Evolutionary conservation across 2,113 vertebrate species (phyloP), one percentile per base, ranked within the genome.

Genomic region (Phyllopteryx taeniolatus): DNA sequence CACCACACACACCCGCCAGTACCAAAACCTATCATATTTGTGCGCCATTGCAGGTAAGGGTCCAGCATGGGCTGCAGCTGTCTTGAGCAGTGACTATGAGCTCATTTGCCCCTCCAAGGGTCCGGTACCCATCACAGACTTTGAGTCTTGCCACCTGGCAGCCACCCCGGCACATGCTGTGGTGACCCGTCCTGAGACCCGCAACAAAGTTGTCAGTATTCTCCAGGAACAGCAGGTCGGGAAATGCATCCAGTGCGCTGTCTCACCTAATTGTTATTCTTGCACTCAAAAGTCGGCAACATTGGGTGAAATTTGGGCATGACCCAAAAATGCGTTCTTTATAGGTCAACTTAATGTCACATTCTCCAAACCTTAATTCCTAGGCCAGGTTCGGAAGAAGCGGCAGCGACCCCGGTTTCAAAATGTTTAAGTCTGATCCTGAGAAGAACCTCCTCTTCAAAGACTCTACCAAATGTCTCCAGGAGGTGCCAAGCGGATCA

Each of bases 391-490:
- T 86, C 77, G 85, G 88, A 19, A 0, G 0, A 13, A 9, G 0
- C 7, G 42, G 15, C 64, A 69, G 0, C 4, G 54, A 77, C 11
- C 0, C 11, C 2, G 0, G 15, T 0, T 93, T 91, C 75, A 83
- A 19, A 13, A 27, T 94, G 80, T 94, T 92, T 74, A 12, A 79
- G 53, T 91, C 93, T 15, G 5, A 20, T 0, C n/a, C 7, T 0
- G 90, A 79, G 35, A 91, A 81, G 39, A 91, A 94, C 75, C 90
- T 93, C 13, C 89, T 95, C 67, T 95, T 95, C 79, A 92, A 93
- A 53, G 93, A 93, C 79, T 89, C 89, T 62, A 93, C 94, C 3
- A 87, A 92, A 76, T 94, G 93, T 72, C 89, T 95, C 33, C 88
- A 92, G 78, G 86, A 88, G 39, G 9, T 88, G 67, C 0, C 9